Base-by-base conservation (phyloP, 2,113 vertebrate species). In the Anolis sagrei region DNA sequence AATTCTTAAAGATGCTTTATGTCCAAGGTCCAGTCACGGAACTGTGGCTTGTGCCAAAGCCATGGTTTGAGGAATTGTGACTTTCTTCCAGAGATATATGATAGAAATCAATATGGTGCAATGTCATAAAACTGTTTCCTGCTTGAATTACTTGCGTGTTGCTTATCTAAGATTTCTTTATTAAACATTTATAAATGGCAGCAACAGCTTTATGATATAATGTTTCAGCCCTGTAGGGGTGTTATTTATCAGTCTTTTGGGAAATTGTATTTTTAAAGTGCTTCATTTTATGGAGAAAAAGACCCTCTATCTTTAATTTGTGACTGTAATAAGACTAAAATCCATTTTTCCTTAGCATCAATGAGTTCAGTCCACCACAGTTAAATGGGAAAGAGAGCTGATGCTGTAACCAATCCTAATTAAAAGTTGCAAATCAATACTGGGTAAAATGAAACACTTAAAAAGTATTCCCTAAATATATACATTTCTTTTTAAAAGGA, bases 211-310 rank as follows among this genome's bases (percentile, higher is more conserved):
- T 51, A 19, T 91, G 39, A 86, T 6, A 5, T 0, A 1, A 82
- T 2, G 21, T 84, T 72, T 49, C 48, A 7, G 88, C 83, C 74
- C 29, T 61, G 23, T 76, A 82, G 23, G 68, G 10, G 16, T 92
- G 18, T 72, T 76, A 81, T 85, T 76, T 34, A 49, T 44, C 16
- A 85, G 16, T 86, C 29, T 85, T 82, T 88, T 69, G 89, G 81
- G 9, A 36, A 74, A 82, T 85, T 29, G 14, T 32, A 86, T 93
- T 78, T 36, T 14, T 77, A 66, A n/a, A 34, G 61, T 7, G n/a
- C 1, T 51, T 7, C 13, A 86, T 81, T n/a, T 81, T 44, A 44
- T 44, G 39, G 39, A 18, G 18, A 58, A 58, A 58, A 85, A 48
- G n/a, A 9, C 89, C 36, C 51, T 34, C 89, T 49, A 62, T 61